phyloP scores from a whole-genome alignment of 2,888 invertebrate genomes.

The Drosophila anomalipes region DNA sequence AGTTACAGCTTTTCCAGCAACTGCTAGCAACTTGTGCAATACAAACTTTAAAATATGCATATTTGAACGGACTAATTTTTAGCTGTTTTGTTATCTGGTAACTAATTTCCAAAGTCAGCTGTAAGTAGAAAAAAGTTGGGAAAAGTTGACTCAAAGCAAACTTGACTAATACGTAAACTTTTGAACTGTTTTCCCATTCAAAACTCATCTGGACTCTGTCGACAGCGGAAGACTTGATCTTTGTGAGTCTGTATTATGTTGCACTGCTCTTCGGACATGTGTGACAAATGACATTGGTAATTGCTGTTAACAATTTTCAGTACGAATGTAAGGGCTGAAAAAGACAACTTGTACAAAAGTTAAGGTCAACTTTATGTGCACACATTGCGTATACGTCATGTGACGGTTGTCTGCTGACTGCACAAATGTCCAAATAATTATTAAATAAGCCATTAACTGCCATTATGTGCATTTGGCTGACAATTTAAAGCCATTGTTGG shows the following conservation, averaged over 20 bases:
- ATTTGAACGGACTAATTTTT: slow-evolving; percentile 17
- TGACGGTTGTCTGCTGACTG: not conserved
- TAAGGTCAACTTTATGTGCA: not conserved
- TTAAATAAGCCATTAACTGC: slow-evolving; percentile 28
- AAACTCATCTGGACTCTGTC: slow-evolving; percentile 42
- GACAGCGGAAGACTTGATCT: slow-evolving; percentile 11
- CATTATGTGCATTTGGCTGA: slow-evolving; percentile 16
- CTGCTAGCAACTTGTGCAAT: slow-evolving; percentile 1
- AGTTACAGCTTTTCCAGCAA: not conserved
- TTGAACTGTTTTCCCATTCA: slow-evolving; percentile 21
- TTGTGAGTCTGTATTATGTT: not conserved
- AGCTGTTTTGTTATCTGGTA: slow-evolving; percentile 19
- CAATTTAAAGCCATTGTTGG: slow-evolving; percentile 6
- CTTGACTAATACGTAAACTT: slow-evolving; percentile 35
- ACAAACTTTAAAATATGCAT: slow-evolving; percentile 38
- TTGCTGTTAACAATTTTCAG: slow-evolving; percentile 60
- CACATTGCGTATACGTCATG: slow-evolving; percentile 36
- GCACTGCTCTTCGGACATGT: slow-evolving; percentile 20
- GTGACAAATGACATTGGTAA: slow-evolving; percentile 64
- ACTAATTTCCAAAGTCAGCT: slow-evolving; percentile 58
- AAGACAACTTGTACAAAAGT: slow-evolving; percentile 4
- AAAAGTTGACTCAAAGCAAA: slow-evolving; percentile 31
- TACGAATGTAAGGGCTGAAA: slow-evolving; percentile 20
- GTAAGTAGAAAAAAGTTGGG: slow-evolving; percentile 34
- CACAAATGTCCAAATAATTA: slow-evolving; percentile 18